Conservation (phyloP, 1,140 invertebrate species). For the Aphidius gifuensis region DNA sequence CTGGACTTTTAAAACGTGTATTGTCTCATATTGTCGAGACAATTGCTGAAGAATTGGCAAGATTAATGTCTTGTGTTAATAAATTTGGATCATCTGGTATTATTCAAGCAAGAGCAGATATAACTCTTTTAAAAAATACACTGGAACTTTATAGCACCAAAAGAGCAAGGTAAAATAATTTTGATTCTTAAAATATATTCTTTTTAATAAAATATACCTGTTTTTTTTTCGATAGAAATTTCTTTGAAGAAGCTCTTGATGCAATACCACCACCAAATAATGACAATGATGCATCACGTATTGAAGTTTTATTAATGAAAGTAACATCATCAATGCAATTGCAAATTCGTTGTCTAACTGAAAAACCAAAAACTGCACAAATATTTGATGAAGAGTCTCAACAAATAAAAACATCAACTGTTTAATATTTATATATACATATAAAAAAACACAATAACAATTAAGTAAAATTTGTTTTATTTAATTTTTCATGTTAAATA, state of each 20-base stretch:
- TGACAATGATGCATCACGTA: constrained; percentile 43
- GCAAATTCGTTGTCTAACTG: constrained; percentile 46
- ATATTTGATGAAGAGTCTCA: constrained; percentile 21
- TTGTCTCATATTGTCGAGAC: constrained; percentile 85
- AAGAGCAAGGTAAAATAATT: constrained; percentile 56
- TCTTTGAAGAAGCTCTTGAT: constrained; percentile 63
- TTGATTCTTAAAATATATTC: neutral
- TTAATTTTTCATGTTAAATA: constrained; percentile 11
- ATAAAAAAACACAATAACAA: constrained; percentile 10
- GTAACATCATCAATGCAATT: constrained; percentile 46
- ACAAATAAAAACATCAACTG: constrained; percentile 36
- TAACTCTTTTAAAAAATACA: constrained; percentile 59
- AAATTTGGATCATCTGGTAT: constrained; percentile 67
- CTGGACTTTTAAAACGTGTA: constrained; percentile 70
- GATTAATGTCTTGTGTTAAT: constrained; percentile 78
- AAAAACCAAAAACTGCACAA: constrained; percentile 26
- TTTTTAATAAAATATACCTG: neutral
- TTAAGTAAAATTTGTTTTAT: neutral
- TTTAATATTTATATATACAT: constrained; percentile 27
- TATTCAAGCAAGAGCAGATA: constrained; percentile 67
- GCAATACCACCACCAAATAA: constrained; percentile 57
- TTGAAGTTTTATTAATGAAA: constrained; percentile 47
- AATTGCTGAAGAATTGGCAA: constrained; percentile 84
- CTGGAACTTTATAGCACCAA: constrained; percentile 56
- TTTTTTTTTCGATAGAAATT: constrained; percentile 45